These are phyloP conservation scores for Glossophaga mutica DNA, from an alignment of 2,797 vertebrate species.

Conservation along the genomic window DNA sequence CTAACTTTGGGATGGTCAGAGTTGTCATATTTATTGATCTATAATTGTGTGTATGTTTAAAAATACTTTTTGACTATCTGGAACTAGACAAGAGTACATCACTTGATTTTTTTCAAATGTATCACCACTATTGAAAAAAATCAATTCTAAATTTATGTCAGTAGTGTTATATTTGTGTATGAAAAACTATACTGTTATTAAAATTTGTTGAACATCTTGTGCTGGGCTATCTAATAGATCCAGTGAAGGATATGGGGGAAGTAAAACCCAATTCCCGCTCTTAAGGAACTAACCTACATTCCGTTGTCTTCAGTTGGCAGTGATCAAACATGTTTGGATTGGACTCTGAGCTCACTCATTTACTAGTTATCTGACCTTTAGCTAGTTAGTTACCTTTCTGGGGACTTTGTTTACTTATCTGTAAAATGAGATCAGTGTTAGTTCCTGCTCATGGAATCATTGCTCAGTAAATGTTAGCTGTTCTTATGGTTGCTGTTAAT, in stretches of 20 bases:
- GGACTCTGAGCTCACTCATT: slow-evolving; percentile 38
- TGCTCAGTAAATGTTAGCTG: slow-evolving; percentile 24
- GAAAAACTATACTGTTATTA: slow-evolving; percentile 9
- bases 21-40: slow-evolving; percentile 7
- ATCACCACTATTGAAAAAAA: neutral
- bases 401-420: slow-evolving; percentile 42
- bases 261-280: neutral
- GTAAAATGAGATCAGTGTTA: slow-evolving; percentile 14
- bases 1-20: neutral
- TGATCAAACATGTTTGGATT: slow-evolving; percentile 26
- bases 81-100: neutral
- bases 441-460: neutral
- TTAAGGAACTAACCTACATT: slow-evolving; percentile 23
- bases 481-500: slow-evolving; percentile 30
- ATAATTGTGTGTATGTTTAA: neutral
- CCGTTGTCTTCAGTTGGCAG: slow-evolving; percentile 19
- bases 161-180: slow-evolving; percentile 31
- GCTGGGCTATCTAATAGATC: neutral
- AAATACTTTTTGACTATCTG: neutral
- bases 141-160: slow-evolving; percentile 10
- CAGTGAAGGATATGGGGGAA: slow-evolving; percentile 20
- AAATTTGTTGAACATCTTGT: slow-evolving; percentile 21
- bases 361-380: slow-evolving; percentile 38
- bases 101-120: slow-evolving; percentile 39
- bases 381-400: slow-evolving; percentile 36